A percentile compares a stretch with the other conserved stretches of the same genome.
phyloP scores from a whole-genome alignment of 37 sponge, comb jelly and placozoan genomes.

The Cliona cf. orientalis region DNA sequence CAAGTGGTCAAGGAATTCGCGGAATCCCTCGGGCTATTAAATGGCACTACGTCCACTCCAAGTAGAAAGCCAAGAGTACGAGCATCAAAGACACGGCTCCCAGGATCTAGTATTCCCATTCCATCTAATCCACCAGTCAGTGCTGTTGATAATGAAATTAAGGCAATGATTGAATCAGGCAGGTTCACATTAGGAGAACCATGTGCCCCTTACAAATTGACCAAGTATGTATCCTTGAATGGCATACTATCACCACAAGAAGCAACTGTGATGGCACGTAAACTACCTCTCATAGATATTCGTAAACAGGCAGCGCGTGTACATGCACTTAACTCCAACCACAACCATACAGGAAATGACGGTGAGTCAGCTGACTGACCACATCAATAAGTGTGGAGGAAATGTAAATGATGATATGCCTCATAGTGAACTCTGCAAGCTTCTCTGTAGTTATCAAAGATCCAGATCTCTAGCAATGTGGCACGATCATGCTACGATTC shows the following conservation, averaged over 20 bases:
- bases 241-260: not conserved
- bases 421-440: not conserved
- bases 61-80: not conserved
- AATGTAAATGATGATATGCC: not conserved
- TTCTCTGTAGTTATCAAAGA: not conserved
- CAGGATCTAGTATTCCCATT: not conserved
- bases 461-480: not conserved
- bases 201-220: not conserved
- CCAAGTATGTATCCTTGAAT: not conserved
- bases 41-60: not conserved
- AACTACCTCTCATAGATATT: not conserved
- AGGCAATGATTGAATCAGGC: not conserved
- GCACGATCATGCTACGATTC: not conserved
- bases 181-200: not conserved
- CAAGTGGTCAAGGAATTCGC: not conserved
- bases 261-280: not conserved
- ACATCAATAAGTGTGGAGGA: not conserved
- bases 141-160: not conserved
- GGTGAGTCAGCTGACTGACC: not conserved
- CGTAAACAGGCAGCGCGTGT: not conserved
- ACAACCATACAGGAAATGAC: not conserved
- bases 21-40: not conserved
- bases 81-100: not conserved
- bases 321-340: not conserved
- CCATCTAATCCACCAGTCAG: not conserved